These are phyloP conservation scores for Ophthalmotilapia sp. DNA, from an alignment of 2,113 vertebrate genomes.

Conservation along the genomic window DNA sequence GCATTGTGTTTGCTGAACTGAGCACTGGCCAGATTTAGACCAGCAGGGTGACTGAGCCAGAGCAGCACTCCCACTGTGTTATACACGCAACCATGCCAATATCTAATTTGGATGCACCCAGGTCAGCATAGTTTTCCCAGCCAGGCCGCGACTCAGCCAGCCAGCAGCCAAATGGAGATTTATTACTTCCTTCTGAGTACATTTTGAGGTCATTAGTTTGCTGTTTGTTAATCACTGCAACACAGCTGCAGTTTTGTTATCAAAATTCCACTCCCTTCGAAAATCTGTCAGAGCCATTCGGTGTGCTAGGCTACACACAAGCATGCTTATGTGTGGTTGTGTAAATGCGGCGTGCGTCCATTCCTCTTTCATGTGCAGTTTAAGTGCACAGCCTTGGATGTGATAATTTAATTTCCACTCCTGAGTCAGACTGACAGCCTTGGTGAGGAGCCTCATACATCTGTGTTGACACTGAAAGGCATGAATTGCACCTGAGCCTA, in stretches of 20 bases:
- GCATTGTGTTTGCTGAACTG: slow-evolving; percentile 53
- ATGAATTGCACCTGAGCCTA: slow-evolving; percentile 36
- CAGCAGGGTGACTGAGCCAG: slow-evolving; percentile 48
- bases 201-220: slow-evolving; percentile 13
- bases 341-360: not conserved
- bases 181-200: slow-evolving; percentile 27
- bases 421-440: slow-evolving; percentile 32
- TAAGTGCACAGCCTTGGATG: slow-evolving; percentile 32
- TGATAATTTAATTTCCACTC: slow-evolving; percentile 28
- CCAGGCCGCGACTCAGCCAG: slow-evolving; percentile 9
- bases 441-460: slow-evolving; percentile 30
- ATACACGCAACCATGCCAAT: slow-evolving; percentile 50
- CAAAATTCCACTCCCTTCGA: not conserved
- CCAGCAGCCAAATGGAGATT: slow-evolving; percentile 43
- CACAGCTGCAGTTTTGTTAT: not conserved
- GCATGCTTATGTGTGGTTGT: not conserved
- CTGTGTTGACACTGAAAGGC: slow-evolving; percentile 30
- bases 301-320: not conserved
- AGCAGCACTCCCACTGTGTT: slow-evolving; percentile 54
- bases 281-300: not conserved
- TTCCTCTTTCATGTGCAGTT: not conserved
- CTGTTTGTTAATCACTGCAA: not conserved
- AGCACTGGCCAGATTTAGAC: slow-evolving; percentile 52
- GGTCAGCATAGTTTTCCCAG: slow-evolving; percentile 52
- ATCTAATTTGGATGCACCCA: slow-evolving; percentile 62